Evolutionary conservation across 2,888 invertebrate genomes (phyloP).

Genomic region (Ceratothoa steindachneri): DNA sequence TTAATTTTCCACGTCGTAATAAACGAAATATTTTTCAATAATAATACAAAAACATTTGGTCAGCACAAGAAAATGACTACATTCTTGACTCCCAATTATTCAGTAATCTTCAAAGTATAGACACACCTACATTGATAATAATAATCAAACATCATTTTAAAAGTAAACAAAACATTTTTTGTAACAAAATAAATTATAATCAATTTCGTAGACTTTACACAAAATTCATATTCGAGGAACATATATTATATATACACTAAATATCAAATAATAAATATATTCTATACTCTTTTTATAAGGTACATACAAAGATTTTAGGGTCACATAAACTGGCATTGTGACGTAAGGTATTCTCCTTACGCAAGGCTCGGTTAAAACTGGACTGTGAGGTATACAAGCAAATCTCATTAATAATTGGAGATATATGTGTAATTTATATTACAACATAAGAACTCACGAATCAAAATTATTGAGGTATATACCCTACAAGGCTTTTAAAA

Average conservation of each 20-base stretch:
- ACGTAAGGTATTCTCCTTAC: too few species aligned
- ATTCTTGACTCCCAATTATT: not conserved
- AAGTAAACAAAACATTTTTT: not conserved
- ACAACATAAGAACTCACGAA: too few species aligned
- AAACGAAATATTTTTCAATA: not conserved
- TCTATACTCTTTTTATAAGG: too few species aligned
- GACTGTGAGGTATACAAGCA: too few species aligned
- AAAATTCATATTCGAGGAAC: not conserved
- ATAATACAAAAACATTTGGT: not conserved
- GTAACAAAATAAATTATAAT: not conserved
- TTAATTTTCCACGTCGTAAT: not conserved
- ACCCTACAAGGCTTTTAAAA: too few species aligned
- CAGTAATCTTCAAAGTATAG: not conserved
- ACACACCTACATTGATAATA: not conserved
- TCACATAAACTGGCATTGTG: too few species aligned
- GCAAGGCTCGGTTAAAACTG: too few species aligned
- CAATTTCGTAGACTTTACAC: not conserved
- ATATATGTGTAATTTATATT: too few species aligned
- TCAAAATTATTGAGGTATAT: too few species aligned
- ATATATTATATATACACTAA: not conserved
- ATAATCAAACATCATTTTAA: not conserved
- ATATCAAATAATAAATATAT: not conserved
- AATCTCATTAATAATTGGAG: too few species aligned
- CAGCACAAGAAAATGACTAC: too few species aligned
- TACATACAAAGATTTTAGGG: too few species aligned